Evolutionary conservation across 2,888 invertebrate genomes (phyloP).

Genomic region (Prostheceraeus crozeri): DNA sequence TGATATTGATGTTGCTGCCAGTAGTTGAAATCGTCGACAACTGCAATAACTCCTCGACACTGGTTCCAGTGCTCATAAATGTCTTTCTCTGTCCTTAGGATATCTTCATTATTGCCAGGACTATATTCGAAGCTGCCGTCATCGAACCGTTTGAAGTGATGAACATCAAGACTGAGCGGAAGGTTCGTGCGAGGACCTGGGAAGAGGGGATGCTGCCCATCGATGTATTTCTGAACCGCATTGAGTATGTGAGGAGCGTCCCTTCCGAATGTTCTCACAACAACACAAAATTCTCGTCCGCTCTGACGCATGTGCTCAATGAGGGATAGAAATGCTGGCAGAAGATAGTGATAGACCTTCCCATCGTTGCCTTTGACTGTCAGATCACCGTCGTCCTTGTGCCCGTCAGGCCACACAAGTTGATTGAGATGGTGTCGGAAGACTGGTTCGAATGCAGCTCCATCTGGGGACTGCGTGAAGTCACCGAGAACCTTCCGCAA

Average conservation of each 20-base stretch:
- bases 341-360: slow-evolving; percentile 50
- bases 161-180: too few relatives aligned
- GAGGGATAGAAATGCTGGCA: slow-evolving; percentile 51
- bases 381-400: slow-evolving; percentile 40
- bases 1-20: slow-evolving; percentile 51
- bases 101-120: too few relatives aligned
- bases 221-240: slow-evolving; percentile 45
- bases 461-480: slow-evolving; percentile 48
- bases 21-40: slow-evolving; percentile 50
- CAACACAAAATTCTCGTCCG: slow-evolving; percentile 48
- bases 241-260: slow-evolving; percentile 50
- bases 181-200: too few relatives aligned
- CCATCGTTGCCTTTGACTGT: slow-evolving; percentile 32
- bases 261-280: slow-evolving; percentile 53
- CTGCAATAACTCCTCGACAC: slow-evolving; percentile 48
- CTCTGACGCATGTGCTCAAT: slow-evolving; percentile 45
- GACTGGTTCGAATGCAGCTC: slow-evolving; percentile 45
- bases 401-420: slow-evolving; percentile 45
- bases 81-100: slow-evolving; percentile 41
- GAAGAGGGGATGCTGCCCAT: slow-evolving; percentile 50
- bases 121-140: too few relatives aligned
- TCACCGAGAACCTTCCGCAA: slow-evolving; percentile 50
- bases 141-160: too few relatives aligned
- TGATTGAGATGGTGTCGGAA: slow-evolving; percentile 47
- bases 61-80: slow-evolving; percentile 47